Conservation (phyloP, 2,113 vertebrate species). For the Engystomops pustulosus region DNA sequence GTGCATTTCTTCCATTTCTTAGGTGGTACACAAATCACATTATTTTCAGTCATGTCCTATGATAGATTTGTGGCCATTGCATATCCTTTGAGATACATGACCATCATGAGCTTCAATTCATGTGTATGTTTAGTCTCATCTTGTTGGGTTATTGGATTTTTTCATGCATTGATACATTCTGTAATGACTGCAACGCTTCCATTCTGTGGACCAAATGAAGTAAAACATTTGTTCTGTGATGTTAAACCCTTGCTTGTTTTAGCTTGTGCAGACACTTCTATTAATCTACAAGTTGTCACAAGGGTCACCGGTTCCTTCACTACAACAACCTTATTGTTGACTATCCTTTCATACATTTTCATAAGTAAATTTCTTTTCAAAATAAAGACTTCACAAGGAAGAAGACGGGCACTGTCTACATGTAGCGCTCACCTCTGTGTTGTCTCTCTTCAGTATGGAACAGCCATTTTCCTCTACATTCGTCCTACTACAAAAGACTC, state of each 20-base stretch:
- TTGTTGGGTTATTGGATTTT: slow-evolving; percentile 13
- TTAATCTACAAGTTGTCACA: not conserved
- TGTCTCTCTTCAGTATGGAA: slow-evolving; percentile 60
- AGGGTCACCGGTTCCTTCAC: not conserved
- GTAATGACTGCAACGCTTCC: not conserved
- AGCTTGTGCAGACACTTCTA: slow-evolving; percentile 27
- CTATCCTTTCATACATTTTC: slow-evolving; percentile 25
- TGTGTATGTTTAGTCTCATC: not conserved
- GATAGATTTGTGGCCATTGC: slow-evolving; percentile 32
- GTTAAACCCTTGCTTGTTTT: not conserved
- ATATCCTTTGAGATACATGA: slow-evolving; percentile 12
- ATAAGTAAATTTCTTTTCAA: slow-evolving; percentile 25
- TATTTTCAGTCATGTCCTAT: too few relatives aligned
- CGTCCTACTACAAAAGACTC: slow-evolving; percentile 47
- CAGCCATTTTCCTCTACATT: slow-evolving; percentile 51
- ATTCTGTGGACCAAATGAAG: slow-evolving; percentile 25
- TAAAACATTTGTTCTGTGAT: slow-evolving; percentile 46
- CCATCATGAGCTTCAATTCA: slow-evolving; percentile 18
- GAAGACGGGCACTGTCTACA: slow-evolving; percentile 27
- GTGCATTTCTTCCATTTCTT: too few relatives aligned
- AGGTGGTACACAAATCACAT: too few relatives aligned
- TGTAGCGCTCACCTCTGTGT: slow-evolving; percentile 50
- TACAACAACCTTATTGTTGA: not conserved
- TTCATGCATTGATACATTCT: not conserved
- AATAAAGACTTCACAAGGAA: not conserved